Evolutionary conservation across 2,888 invertebrate genomes (phyloP).

Genomic region (Dicyrtomina minuta): DNA sequence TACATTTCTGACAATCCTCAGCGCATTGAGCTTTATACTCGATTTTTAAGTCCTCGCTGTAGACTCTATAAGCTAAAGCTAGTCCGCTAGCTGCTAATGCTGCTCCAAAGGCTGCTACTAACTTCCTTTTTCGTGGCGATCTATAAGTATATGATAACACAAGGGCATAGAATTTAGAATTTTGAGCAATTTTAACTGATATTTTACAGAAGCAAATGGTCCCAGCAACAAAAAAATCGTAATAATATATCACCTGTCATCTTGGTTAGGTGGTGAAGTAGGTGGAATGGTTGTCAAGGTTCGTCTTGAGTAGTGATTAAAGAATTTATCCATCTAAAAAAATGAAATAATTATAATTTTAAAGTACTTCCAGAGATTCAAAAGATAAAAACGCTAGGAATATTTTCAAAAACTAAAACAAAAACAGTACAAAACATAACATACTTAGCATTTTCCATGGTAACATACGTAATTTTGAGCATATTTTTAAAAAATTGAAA

Average conservation of each 20-base stretch:
- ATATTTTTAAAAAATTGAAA: neutral
- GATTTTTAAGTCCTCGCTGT: slow-evolving; percentile 18
- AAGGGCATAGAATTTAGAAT: neutral
- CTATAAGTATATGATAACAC: neutral
- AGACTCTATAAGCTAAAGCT: slow-evolving; percentile 22
- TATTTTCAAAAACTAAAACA: no score
- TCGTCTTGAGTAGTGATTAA: slow-evolving; percentile 8
- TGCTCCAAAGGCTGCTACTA: slow-evolving; percentile 25
- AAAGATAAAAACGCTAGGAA: no score
- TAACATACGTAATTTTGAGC: neutral
- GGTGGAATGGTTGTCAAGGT: slow-evolving; percentile 25
- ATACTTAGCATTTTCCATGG: neutral
- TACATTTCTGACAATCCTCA: slow-evolving; percentile 29
- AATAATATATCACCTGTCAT: slow-evolving; percentile 18
- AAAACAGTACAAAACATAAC: neutral
- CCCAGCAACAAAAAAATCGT: neutral
- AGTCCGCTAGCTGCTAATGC: slow-evolving; percentile 28
- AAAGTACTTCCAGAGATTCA: no score
- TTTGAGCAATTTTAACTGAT: neutral
- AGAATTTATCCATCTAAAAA: slow-evolving; percentile 21
- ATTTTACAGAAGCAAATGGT: neutral
- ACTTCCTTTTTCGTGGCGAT: slow-evolving; percentile 20
- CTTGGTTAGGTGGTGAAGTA: slow-evolving; percentile 7
- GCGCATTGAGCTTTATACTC: slow-evolving; percentile 30
- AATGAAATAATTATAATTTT: no score